Percentiles rank a stretch among this genome's conserved stretches.
phyloP scores from a whole-genome alignment of 2,113 vertebrate species.

The Pteruthius melanotis region DNA sequence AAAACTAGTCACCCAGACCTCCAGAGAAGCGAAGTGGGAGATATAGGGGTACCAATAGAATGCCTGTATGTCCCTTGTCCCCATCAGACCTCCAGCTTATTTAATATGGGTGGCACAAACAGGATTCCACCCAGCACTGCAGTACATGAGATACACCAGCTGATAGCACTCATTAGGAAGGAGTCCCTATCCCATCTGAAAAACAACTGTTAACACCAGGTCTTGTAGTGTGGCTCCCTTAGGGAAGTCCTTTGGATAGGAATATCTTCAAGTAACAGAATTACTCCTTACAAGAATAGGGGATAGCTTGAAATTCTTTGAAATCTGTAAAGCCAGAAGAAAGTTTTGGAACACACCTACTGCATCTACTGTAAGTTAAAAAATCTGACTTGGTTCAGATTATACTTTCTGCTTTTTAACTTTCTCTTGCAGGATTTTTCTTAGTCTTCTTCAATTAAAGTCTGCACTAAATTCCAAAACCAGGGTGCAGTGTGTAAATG shows the following conservation, averaged over 20 bases:
- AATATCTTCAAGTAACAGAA: not conserved
- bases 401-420: not conserved
- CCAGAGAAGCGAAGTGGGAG: not conserved
- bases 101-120: not conserved
- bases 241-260: not conserved
- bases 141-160: not conserved
- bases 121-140: fast-evolving
- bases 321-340: not conserved
- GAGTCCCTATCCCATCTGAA: not conserved
- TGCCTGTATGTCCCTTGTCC: not conserved
- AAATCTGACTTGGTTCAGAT: not conserved
- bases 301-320: not conserved
- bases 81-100: not conserved
- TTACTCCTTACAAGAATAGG: not conserved
- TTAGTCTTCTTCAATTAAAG: not conserved
- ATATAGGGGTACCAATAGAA: not conserved
- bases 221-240: not conserved
- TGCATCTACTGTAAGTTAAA: not conserved
- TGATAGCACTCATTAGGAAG: not conserved
- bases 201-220: not conserved
- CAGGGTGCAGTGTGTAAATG: not conserved
- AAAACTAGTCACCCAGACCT: not conserved
- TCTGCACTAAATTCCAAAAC: not conserved
- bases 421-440: not conserved
- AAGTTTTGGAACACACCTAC: not conserved